A percentile compares a stretch with the other conserved stretches of the same genome.
These are phyloP conservation scores for Eubasilissa regina DNA, from an alignment of 1,140 invertebrate species.

Conservation along the genomic window DNA sequence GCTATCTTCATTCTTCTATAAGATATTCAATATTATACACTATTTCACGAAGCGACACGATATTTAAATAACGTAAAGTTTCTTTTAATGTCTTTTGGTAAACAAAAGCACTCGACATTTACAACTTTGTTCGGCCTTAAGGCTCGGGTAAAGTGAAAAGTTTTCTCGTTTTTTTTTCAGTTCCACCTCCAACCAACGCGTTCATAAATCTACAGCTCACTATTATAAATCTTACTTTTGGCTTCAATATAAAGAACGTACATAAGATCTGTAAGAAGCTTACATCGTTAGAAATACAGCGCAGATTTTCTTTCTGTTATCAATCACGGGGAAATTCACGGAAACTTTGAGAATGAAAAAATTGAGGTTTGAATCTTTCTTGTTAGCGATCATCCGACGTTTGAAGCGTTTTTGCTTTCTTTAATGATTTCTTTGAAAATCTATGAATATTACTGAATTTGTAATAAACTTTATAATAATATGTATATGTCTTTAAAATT, in stretches of 20 bases:
- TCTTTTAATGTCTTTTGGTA: constrained; percentile 22
- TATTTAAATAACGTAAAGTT: constrained; percentile 2
- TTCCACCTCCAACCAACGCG: neutral
- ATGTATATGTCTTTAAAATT: no score
- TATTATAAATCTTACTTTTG: constrained; percentile 32
- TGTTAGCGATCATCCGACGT: neutral
- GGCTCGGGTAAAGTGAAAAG: constrained; percentile 14
- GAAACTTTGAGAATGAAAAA: constrained; percentile 19
- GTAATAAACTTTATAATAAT: no score
- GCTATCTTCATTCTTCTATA: no score
- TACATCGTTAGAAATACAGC: constrained; percentile 18
- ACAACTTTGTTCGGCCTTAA: neutral
- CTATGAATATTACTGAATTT: neutral
- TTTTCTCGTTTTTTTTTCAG: constrained; percentile 31
- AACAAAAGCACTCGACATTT: constrained; percentile 11
- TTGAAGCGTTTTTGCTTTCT: neutral
- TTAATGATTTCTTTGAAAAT: neutral
- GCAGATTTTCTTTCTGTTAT: constrained; percentile 5
- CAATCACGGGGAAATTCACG: constrained; percentile 7
- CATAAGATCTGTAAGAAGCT: constrained; percentile 13
- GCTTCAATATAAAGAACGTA: constrained; percentile 14
- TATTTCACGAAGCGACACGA: neutral
- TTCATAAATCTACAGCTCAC: constrained; percentile 17
- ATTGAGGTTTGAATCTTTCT: constrained; percentile 5
- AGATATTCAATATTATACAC: neutral